phyloP scores from a whole-genome alignment of 2,888 invertebrate genomes.

The Eupithecia insigniata region DNA sequence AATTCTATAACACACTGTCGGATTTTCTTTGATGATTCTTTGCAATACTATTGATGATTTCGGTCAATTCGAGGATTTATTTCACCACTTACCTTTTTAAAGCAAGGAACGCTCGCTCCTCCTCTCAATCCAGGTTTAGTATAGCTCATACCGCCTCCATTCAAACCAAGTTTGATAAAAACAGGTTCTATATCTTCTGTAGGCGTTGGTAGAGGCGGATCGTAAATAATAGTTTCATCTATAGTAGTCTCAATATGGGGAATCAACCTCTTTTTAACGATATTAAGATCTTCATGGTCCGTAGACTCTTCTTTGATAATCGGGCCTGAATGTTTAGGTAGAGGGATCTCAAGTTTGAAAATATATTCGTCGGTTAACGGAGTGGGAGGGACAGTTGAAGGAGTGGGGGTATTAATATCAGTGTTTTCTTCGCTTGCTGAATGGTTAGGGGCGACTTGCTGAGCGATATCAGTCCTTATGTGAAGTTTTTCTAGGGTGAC shows the following conservation, averaged over 20 bases:
- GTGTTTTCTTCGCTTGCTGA: constrained; percentile 50
- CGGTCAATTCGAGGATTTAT: not conserved
- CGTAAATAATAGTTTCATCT: constrained; percentile 63
- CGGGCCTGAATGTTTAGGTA: constrained; percentile 64
- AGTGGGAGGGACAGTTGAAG: constrained; percentile 66
- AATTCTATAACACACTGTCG: too few species aligned
- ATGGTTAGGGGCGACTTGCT: constrained; percentile 36
- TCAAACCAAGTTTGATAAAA: constrained; percentile 61
- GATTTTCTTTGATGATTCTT: too few species aligned
- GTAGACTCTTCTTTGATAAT: constrained; percentile 50
- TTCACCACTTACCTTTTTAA: constrained; percentile 31
- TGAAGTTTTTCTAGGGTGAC: constrained; percentile 33
- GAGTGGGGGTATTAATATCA: constrained; percentile 61
- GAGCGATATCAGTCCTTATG: constrained; percentile 43
- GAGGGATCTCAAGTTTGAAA: constrained; percentile 65
- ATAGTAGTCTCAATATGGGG: constrained; percentile 70
- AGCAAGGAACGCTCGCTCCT: constrained; percentile 29
- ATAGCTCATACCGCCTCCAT: constrained; percentile 33
- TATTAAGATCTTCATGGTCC: constrained; percentile 65
- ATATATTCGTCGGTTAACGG: constrained; percentile 77
- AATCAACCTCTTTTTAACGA: constrained; percentile 69
- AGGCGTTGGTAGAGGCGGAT: constrained; percentile 69
- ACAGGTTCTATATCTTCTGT: constrained; percentile 57
- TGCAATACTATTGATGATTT: not conserved
- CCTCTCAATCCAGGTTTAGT: constrained; percentile 53